Evolutionary conservation across 2,113 vertebrate genomes (phyloP), one percentile per base, ranked within the genome.

Genomic region (Sylvia atricapilla): DNA sequence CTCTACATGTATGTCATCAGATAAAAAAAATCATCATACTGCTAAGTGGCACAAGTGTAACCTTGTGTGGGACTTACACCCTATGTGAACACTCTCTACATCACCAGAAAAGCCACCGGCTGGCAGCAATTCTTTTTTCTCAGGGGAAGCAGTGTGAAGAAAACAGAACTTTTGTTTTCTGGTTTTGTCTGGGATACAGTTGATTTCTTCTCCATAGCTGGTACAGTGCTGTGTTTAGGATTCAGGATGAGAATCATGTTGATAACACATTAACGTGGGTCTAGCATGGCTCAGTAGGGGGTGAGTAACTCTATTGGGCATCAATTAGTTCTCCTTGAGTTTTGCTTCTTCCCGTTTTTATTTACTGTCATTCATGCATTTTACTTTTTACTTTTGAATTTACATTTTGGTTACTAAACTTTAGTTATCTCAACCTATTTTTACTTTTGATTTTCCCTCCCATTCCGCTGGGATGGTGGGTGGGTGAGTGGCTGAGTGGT

Each of bases 381-480:
- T 73, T 33, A 63, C 9, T 28, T n/a, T 44, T 44, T 58, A 50
- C 14, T 68, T 60, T 47, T 62, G 6, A 44, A 52, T 44, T 52
- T 44, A 37, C 0, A 0, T 68, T 68, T 60, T 16, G 41, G 41
- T n/a, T 75, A 41, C 31, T 53, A 60, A 39, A 46, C 17, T 35
- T n/a, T n/a, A 31, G 11, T 60, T 41, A 53, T 6, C 13, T 52
- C 37, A 39, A 1, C n/a, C 39, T 30, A 16, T 10, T 41, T 75
- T 67, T 25, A 25, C 13, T 53, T 62, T 35, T 69, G 63, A 35
- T 68, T 90, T 9, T 89, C 39, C 39, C 28, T 60, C n/a, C 30
- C 47, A 10, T 25, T 68, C 21, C n/a, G 16, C 22, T 0, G 2
- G 35, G 31, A n/a, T 5, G 0, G 3, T 4, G 10, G 2, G 15